Base-by-base conservation (phyloP, 1,140 invertebrate genomes). In the Megathymus violae region DNA sequence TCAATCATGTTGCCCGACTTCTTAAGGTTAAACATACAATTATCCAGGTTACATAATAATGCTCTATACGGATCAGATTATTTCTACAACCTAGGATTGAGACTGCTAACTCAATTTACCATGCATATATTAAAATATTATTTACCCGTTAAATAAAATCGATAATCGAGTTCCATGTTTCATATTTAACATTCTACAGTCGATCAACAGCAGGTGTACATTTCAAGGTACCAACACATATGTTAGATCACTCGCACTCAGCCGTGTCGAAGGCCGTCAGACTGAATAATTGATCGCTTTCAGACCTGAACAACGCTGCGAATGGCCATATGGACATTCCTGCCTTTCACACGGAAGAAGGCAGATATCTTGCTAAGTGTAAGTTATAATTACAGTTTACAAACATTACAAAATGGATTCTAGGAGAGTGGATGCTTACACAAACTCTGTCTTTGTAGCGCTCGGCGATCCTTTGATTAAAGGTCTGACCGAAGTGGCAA, bases 391-490 rank as follows among this genome's bases (percentile, higher is more conserved):
- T 64, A 58, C n/a, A 36, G n/a, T 48, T 40, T 74, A 15, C 60
- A 62, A 64, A 65, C 64, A 74, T 79, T 31, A 13, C 10, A 17
- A 36, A 65, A 59, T 52, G 65, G 46, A 51, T 59, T 64, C 63
- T 41, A 62, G 64, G 27, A 46, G 47, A n/a, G 67, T 66, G 31
- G 67, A 75, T 22, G 61, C 66, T 88, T 71, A 91, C 44, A 46
- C 74, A 62, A 78, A 91, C 56, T 76, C 74, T 84, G 75, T 91
- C 79, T 85, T 92, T 92, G 71, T 88, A 96, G 96, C 96, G 68
- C 92, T 97, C 16, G 96, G 96, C 40, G 96, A 97, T 93, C 96
- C 96, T 41, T 92, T 97, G 54, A 96, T 97, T 58, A 96, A 96
- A 93, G 96, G 96, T 64, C 89, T 97, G 52, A 96, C 96, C 14